These are phyloP conservation scores for Helostoma temminkii DNA, from an alignment of 2,797 vertebrate genomes.

Conservation along the genomic window DNA sequence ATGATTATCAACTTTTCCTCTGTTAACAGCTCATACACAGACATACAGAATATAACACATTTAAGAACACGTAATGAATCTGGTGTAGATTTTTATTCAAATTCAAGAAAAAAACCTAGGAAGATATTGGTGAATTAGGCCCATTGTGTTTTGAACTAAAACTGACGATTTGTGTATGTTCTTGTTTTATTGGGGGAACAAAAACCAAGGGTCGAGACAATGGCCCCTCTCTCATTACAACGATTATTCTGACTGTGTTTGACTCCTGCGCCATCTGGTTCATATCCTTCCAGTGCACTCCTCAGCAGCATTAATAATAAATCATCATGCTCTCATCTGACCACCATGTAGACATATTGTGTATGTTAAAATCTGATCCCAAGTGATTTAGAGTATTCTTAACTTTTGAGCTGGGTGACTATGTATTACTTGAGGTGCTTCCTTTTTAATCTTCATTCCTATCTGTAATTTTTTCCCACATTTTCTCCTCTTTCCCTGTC, in stretches of 20 bases:
- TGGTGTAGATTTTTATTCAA: no score
- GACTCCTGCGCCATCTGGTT: constrained; percentile 89
- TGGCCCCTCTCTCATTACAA: constrained; percentile 83
- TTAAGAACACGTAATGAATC: no score
- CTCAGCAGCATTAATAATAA: constrained; percentile 1
- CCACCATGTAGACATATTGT: neutral
- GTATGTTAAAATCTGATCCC: neutral
- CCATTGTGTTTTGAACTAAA: constrained; percentile 24
- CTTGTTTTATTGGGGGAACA: constrained; percentile 30
- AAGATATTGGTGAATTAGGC: no score
- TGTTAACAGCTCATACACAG: no score
- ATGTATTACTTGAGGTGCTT: constrained; percentile 39
- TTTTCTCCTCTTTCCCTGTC: constrained; percentile 43
- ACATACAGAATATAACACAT: no score
- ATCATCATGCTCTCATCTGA: neutral
- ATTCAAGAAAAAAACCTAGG: no score
- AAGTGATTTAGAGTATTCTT: constrained; percentile 1
- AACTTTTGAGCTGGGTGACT: constrained; percentile 14
- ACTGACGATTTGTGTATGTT: constrained; percentile 48
- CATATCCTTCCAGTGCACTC: constrained; percentile 87
- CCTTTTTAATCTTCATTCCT: constrained; percentile 33
- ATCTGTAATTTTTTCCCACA: constrained; percentile 23
- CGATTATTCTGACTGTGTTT: constrained; percentile 85
- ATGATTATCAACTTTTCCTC: no score
- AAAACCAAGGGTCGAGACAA: constrained; percentile 84